Evolutionary conservation across 2,888 invertebrate genomes (phyloP).

Genomic region (Lissonota sp.): DNA sequence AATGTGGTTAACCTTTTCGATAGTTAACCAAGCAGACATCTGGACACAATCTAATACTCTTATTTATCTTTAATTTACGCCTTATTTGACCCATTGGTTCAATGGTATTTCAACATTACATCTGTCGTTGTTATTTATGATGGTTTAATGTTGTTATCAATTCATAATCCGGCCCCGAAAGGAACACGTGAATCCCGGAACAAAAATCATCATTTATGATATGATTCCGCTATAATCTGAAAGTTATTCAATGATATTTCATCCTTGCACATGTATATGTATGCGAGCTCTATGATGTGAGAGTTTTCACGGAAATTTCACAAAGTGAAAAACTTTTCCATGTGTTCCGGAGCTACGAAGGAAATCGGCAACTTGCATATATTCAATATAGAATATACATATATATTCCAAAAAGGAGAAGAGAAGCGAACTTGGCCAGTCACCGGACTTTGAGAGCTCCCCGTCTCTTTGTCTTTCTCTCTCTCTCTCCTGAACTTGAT

Average conservation of each 20-base stretch:
- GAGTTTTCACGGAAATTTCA: conserved; percentile 23
- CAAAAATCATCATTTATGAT: too few species aligned
- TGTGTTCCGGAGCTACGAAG: conserved; percentile 15
- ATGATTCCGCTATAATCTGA: conserved; percentile 70
- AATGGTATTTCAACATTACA: too few species aligned
- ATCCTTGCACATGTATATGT: not conserved
- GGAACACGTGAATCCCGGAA: too few species aligned
- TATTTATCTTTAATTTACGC: too few species aligned
- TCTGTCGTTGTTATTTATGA: too few species aligned
- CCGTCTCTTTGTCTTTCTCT: not conserved
- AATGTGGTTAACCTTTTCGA: too few species aligned
- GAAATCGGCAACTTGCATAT: not conserved
- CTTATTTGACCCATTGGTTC: too few species aligned
- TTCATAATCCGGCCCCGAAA: too few species aligned
- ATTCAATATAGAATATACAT: not conserved
- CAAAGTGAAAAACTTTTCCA: conserved; percentile 41
- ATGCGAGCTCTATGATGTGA: not conserved
- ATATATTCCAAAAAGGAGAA: not conserved
- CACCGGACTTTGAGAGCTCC: conserved; percentile 18
- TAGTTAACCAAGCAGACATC: too few species aligned
- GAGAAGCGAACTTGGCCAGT: conserved; percentile 1
- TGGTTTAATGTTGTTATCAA: too few species aligned
- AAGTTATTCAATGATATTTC: conserved; percentile 38
- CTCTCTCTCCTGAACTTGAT: not conserved
- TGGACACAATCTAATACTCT: too few species aligned